Base-by-base conservation (phyloP, 2,888 invertebrate genomes). In the Epinotia ramella region DNA sequence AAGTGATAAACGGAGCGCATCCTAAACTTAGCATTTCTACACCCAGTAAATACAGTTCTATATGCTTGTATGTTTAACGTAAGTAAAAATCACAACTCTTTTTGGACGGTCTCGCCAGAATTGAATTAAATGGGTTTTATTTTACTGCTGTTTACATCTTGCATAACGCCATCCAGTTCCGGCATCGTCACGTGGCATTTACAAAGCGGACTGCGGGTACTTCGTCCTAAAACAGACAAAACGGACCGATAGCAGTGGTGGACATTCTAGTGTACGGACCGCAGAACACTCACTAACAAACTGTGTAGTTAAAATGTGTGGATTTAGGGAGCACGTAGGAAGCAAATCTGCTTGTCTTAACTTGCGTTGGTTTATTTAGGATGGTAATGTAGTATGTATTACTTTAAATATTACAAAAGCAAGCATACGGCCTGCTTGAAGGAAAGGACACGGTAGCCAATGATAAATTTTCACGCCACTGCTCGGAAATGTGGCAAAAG, bases 201-300 rank as follows among this genome's bases (percentile, higher is more conserved):
- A 60, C 69, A 46, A 44, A 57, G 53, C 40, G 53, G 67, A 68
- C 60, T 66, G 73, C 40, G 46, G 70, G 33, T 60, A 60, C 53
- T 49, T 49, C 66, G 64, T 64, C 65, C 73, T 70, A 71, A 70
- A 70, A 66, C 60, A 70, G 75, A 59, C 59, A 71, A 70, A 70
- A 60, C 60, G 65, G 60, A 49, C 59, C 70, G 70, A 75, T 75
- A 75, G 75, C 44, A 66, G 57, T 70, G 60, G 74, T 75, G 70
- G 70, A 75, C 70, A 71, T 71, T 75, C 60, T 60, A 40, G 64
- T 49, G 70, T 64, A 71, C 49, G 13, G 75, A 62, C 59, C 18
- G 40, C 70, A 59, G 56, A 60, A 60, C 44, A 60, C 2, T 20
- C 20, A 6, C 2, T n/a, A 13, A 33, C 20, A 16, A 7, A 40